Conservation (phyloP, 2,797 vertebrate species). For the Taenioides sp. region DNA sequence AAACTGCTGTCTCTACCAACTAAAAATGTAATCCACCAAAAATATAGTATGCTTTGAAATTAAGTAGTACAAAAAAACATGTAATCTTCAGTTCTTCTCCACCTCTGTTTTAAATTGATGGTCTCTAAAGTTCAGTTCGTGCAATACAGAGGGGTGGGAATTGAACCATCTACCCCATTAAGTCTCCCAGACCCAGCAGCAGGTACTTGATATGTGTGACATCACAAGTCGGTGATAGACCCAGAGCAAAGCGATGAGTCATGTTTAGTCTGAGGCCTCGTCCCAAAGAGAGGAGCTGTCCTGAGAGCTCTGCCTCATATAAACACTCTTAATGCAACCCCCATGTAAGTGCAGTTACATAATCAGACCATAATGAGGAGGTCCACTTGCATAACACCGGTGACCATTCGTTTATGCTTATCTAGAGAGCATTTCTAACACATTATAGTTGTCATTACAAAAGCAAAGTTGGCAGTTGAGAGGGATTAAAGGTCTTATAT, state of each 20-base stretch:
- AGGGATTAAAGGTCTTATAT: too few relatives aligned
- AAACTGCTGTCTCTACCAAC: too few relatives aligned
- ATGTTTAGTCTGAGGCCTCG: conserved; percentile 34
- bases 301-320: conserved; percentile 21
- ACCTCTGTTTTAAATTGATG: too few relatives aligned
- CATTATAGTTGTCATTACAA: not conserved
- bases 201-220: conserved; percentile 46
- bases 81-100: not conserved
- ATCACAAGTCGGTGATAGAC: conserved; percentile 35
- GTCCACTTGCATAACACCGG: not conserved
- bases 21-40: not conserved
- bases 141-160: not conserved
- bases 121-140: too few relatives aligned
- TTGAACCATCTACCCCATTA: conserved; percentile 23
- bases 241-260: conserved; percentile 51
- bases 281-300: not conserved
- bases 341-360: conserved; percentile 28
- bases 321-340: conserved; percentile 35
- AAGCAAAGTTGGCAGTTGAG: not conserved
- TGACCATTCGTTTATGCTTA: not conserved
- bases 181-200: conserved; percentile 34
- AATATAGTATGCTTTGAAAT: not conserved
- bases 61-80: not conserved
- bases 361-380: conserved; percentile 7
- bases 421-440: not conserved